A percentile compares a stretch with the other conserved stretches of the same genome.
These are phyloP conservation scores for Cylindroiulus punctatus DNA, from an alignment of 2,888 invertebrate species.

Conservation along the genomic window DNA sequence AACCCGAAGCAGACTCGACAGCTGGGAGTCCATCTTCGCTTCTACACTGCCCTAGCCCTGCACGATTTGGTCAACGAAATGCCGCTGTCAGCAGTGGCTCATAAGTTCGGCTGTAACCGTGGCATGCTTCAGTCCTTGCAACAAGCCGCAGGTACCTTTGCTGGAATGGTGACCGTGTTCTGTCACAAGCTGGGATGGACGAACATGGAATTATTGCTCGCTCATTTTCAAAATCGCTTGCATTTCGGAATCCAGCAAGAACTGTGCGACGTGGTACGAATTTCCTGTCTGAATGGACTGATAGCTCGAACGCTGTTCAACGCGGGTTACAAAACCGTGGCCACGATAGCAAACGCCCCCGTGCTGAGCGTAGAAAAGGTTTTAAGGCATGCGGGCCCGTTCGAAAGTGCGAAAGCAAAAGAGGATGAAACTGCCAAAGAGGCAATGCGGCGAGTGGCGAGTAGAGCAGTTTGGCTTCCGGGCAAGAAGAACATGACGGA, in stretches of 20 bases:
- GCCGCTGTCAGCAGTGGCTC: slow-evolving; percentile 81
- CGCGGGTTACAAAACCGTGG: slow-evolving; percentile 80
- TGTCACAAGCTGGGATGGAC: slow-evolving; percentile 92
- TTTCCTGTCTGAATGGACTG: slow-evolving; percentile 83
- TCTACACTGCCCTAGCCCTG: slow-evolving; percentile 89
- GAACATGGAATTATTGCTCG: slow-evolving; percentile 85
- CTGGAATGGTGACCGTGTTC: slow-evolving; percentile 98
- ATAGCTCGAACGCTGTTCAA: slow-evolving; percentile 85
- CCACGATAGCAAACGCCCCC: slow-evolving; percentile 81
- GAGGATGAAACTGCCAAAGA: slow-evolving; percentile 77
- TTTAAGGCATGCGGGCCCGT: slow-evolving; percentile 81
- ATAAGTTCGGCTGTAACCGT: slow-evolving; percentile 84
- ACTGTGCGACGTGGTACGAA: slow-evolving; percentile 86
- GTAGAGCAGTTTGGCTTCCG: slow-evolving; percentile 80
- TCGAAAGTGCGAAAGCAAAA: slow-evolving; percentile 81
- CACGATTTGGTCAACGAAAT: slow-evolving; percentile 93
- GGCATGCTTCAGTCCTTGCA: slow-evolving; percentile 94
- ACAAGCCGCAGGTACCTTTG: slow-evolving; percentile 93
- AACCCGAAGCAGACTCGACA: slow-evolving; percentile 56
- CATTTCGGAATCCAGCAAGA: slow-evolving; percentile 95
- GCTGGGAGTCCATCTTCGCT: slow-evolving; percentile 70
- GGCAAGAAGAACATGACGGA: slow-evolving; percentile 83
- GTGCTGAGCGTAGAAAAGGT: slow-evolving; percentile 77
- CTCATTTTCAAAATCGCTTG: slow-evolving; percentile 92
- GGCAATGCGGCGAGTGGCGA: slow-evolving; percentile 74